Percentiles rank a stretch among this genome's conserved stretches.
These are phyloP conservation scores for Pangasianodon gigas DNA, from an alignment of 2,113 vertebrate species.

Conservation along the genomic window DNA sequence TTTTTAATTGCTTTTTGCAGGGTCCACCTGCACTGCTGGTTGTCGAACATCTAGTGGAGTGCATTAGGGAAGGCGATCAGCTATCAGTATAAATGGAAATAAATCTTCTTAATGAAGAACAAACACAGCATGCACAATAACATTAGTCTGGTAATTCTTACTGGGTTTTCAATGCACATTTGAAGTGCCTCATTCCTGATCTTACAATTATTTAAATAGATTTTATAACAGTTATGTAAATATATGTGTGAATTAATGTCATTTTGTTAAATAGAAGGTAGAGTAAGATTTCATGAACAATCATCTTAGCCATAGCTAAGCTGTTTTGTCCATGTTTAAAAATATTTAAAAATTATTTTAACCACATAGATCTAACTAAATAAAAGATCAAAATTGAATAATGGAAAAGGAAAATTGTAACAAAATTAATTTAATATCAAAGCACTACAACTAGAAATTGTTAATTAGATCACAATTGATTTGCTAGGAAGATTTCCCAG, in stretches of 20 bases:
- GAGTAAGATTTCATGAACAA: neutral
- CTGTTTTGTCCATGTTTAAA: neutral
- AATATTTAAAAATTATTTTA: neutral
- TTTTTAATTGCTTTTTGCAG: neutral
- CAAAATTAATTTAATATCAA: neutral
- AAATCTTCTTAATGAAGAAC: neutral
- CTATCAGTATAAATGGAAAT: neutral
- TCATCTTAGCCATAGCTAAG: neutral
- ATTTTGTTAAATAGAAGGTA: too few relatives aligned
- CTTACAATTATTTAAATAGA: neutral
- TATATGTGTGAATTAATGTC: neutral
- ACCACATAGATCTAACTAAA: neutral
- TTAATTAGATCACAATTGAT: neutral
- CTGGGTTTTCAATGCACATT: neutral
- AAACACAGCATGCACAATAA: neutral
- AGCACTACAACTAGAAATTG: neutral
- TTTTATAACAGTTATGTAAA: neutral
- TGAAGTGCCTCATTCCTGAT: neutral
- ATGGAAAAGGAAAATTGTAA: neutral
- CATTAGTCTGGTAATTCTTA: neutral
- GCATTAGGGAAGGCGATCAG: neutral
- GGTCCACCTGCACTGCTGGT: neutral
- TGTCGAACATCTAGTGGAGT: neutral
- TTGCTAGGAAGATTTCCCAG: neutral
- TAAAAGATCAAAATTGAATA: neutral